phyloP scores from a whole-genome alignment of 2,888 invertebrate genomes.

The Homarus gammarus region DNA sequence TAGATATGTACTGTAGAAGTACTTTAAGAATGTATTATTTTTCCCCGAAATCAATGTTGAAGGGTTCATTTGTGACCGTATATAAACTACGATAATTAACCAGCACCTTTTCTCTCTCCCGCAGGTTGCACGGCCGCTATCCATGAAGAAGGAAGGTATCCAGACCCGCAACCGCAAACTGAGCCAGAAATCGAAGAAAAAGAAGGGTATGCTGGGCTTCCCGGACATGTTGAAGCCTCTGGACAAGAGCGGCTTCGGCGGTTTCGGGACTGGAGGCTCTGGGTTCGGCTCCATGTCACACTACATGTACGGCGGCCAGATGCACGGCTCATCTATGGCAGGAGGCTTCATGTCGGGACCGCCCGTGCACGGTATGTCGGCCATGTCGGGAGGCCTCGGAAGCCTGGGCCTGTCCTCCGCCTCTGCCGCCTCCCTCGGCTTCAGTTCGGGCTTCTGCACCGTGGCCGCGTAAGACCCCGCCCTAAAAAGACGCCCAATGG shows the following conservation, averaged over 20 bases:
- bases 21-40: no score
- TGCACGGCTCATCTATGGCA: constrained; percentile 74
- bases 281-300: constrained; percentile 73
- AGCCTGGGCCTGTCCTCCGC: constrained; percentile 64
- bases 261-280: constrained; percentile 64
- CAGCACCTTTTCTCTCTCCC: not conserved
- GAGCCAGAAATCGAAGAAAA: constrained; percentile 76
- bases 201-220: constrained; percentile 74
- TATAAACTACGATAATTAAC: not conserved
- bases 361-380: constrained; percentile 72
- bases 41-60: no score
- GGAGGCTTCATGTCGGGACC: constrained; percentile 73
- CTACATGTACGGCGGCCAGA: constrained; percentile 75
- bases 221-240: constrained; percentile 74
- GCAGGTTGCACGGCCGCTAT: constrained; percentile 76
- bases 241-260: constrained; percentile 67
- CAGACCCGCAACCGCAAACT: constrained; percentile 76
- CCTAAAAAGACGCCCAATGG: not conserved
- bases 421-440: constrained; percentile 64
- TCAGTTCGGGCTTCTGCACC: constrained; percentile 69
- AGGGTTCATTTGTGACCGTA: no score
- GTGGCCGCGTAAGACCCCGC: constrained; percentile 65
- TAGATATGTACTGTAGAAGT: no score
- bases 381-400: constrained; percentile 69
- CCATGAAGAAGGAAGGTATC: constrained; percentile 77